These are phyloP conservation scores for Cynaeus angustus DNA, from an alignment of 2,888 invertebrate genomes.

Conservation along the genomic window DNA sequence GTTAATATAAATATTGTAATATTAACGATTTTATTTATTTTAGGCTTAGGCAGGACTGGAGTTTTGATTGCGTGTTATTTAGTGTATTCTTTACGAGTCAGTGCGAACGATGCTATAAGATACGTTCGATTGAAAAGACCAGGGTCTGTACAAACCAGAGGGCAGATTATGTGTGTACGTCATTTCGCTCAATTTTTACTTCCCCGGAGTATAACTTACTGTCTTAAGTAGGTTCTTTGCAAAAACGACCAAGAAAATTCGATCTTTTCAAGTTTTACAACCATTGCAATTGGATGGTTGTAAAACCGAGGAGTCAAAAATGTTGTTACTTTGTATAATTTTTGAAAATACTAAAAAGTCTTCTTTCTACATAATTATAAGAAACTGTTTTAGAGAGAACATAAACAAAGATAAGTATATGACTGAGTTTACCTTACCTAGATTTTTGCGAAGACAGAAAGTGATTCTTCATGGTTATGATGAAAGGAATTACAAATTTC, in stretches of 20 bases:
- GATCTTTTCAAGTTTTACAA: background rate
- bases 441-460: constrained; percentile 81
- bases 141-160: constrained; percentile 86
- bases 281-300: no score
- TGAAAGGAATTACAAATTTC: constrained; percentile 81
- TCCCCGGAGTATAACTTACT: constrained; percentile 82
- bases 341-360: no score
- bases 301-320: no score
- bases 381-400: constrained; percentile 66
- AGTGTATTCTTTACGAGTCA: constrained; percentile 84
- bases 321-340: no score
- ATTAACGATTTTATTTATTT: constrained; percentile 47
- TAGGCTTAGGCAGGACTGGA: constrained; percentile 88
- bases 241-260: no score
- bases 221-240: constrained; percentile 40
- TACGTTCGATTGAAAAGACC: constrained; percentile 85
- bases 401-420: constrained; percentile 71
- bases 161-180: constrained; percentile 87
- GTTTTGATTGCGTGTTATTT: constrained; percentile 91
- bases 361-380: background rate
- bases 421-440: constrained; percentile 80
- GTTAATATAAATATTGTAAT: background rate
- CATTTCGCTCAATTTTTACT: constrained; percentile 87
- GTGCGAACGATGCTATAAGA: constrained; percentile 86
- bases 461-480: constrained; percentile 86